Base-by-base conservation (phyloP, 2,888 invertebrate genomes). In the Sarcophaga rosellei region DNA sequence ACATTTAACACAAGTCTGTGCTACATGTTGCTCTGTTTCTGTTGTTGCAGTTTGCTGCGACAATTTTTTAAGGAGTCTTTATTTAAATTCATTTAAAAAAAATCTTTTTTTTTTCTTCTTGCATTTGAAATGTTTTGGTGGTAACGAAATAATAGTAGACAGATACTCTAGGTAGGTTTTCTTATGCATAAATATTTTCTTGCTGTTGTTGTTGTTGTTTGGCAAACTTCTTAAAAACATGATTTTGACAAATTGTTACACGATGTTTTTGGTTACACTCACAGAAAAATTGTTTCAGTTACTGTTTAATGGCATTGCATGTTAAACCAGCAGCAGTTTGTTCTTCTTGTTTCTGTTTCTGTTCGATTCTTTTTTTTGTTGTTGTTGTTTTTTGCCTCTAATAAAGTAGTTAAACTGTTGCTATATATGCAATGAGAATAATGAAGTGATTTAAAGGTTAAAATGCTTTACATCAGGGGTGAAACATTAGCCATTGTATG, bases 231-330 rank as follows among this genome's bases (percentile, higher is more conserved):
- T 78, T 87, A 81, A 81, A 84, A 87, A 84, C 84, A 87, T 81
- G 84, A 78, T 84, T 84, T 84, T 90, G 90, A 90, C 90, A 90
- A 90, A 90, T 90, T 89, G 90, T 88, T 90, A 90, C 90, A 90
- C 75, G 90, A 89, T 90, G 89, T 89, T 88, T 88, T 10, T 89
- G 68, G 85, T 87, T 87, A 81, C 85, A 69, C 79, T 79, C 74
- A 69, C 74, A 69, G 63, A 69, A 53, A 84, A 84, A 75, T 80
- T 69, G 63, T 65, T 80, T 21, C 53, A 74, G 25, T 74, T 47
- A 76, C 76, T 72, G 72, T 74, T 65, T 68, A 69, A 74, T 69
- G 53, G 73, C 17, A 53, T 65, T 66, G 72, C 44, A 62, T 84
- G 74, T 65, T 23, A 74, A 77, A 61, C 45, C 68, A 78, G 73